Conservation (phyloP, 2,888 invertebrate genomes). For the Eilema caniola region DNA sequence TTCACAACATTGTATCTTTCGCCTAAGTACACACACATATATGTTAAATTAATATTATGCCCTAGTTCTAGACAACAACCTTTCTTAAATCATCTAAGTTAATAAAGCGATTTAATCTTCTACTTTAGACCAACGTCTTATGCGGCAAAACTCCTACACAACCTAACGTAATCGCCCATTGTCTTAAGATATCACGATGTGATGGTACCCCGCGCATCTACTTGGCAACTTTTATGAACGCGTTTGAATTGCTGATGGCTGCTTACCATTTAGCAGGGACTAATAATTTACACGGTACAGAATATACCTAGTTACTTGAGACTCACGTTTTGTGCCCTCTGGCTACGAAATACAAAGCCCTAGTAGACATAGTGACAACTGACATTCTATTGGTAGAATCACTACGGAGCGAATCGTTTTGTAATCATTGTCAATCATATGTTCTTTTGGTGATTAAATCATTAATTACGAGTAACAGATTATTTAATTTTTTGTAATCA, state of each 20-base stretch:
- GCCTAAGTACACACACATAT: too few relatives aligned
- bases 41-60: background rate
- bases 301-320: conserved; percentile 27
- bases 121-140: conserved; percentile 54
- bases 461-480: too few relatives aligned
- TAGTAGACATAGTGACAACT: too few relatives aligned
- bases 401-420: too few relatives aligned
- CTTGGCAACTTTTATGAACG: conserved; percentile 52
- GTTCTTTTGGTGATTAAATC: too few relatives aligned
- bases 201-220: conserved; percentile 66
- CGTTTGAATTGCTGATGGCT: conserved; percentile 50
- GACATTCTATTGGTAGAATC: too few relatives aligned
- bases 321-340: background rate
- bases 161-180: conserved; percentile 78
- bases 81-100: background rate
- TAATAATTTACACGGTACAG: conserved; percentile 50
- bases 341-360: too few relatives aligned
- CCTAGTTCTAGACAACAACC: background rate
- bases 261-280: conserved; percentile 44
- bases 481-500: too few relatives aligned
- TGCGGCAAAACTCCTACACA: conserved; percentile 64
- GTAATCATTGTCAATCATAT: too few relatives aligned
- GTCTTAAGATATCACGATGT: conserved; percentile 79
- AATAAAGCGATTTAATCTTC: background rate
- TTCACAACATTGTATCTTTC: too few relatives aligned